phyloP scores from a whole-genome alignment of 1,140 invertebrate species.

The Riptortus pedestris region DNA sequence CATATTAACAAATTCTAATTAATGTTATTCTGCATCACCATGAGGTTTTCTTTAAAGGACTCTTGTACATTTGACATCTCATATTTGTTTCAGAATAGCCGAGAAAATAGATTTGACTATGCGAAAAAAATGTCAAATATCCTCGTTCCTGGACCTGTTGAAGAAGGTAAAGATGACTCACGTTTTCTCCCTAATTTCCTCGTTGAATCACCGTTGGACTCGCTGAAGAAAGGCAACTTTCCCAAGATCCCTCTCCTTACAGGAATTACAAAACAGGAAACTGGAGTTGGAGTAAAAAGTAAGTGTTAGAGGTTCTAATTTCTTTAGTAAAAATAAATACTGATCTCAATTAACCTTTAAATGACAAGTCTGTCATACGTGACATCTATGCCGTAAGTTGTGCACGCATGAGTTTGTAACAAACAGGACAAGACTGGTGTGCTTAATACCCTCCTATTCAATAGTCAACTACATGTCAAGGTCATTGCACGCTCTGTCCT shows the following conservation, averaged over 20 bases:
- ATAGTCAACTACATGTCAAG: too few species aligned
- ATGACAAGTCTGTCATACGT: too few species aligned
- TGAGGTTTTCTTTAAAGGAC: constrained; percentile 2
- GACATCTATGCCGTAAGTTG: too few species aligned
- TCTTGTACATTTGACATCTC: neutral
- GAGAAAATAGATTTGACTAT: neutral
- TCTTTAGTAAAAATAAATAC: too few species aligned
- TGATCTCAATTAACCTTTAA: too few species aligned
- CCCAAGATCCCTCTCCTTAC: constrained; percentile 53
- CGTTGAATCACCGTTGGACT: constrained; percentile 33
- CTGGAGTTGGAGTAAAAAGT: constrained; percentile 48
- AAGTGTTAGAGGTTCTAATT: too few species aligned
- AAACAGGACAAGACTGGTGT: too few species aligned
- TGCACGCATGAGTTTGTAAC: too few species aligned
- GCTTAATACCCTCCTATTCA: too few species aligned
- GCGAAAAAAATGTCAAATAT: neutral
- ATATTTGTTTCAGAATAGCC: neutral
- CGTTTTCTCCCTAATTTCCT: constrained; percentile 36
- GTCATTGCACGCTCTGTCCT: too few species aligned
- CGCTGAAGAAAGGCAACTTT: constrained; percentile 43
- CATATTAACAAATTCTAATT: too few species aligned
- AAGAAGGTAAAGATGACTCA: constrained; percentile 51
- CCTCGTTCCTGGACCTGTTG: constrained; percentile 44
- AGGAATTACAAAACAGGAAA: constrained; percentile 59
- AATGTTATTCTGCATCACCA: too few species aligned